Conservation (phyloP, 2,797 vertebrate species). For the Sylvilagus floridanus region DNA sequence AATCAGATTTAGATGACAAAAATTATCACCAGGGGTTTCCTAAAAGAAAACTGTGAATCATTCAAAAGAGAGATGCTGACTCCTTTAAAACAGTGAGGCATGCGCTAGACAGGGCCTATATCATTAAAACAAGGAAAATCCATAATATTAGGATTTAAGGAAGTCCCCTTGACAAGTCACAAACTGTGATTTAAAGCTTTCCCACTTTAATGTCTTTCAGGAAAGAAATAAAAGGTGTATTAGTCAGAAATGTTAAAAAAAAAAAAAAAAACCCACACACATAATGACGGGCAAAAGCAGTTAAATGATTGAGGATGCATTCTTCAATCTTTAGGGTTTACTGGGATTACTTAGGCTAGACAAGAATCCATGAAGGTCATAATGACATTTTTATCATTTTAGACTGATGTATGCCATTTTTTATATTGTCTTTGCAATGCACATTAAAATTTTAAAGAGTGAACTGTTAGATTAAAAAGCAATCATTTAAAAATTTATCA, state of each 20-base stretch:
- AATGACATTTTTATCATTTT: conserved; percentile 86
- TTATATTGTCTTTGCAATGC: conserved; percentile 81
- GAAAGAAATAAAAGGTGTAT: conserved; percentile 76
- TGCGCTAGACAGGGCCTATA: conserved; percentile 48
- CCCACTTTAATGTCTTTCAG: conserved; percentile 65
- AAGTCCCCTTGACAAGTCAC: conserved; percentile 76
- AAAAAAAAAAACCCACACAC: conserved; percentile 54
- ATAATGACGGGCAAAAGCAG: conserved; percentile 81
- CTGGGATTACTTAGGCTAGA: conserved; percentile 83
- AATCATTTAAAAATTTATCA: conserved; percentile 76
- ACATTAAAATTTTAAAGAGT: conserved; percentile 79
- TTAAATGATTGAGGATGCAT: conserved; percentile 85
- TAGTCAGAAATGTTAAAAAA: conserved; percentile 78
- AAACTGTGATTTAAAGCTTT: conserved; percentile 74
- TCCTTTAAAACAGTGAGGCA: conserved; percentile 73
- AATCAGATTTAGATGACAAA: conserved; percentile 68
- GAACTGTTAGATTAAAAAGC: conserved; percentile 76
- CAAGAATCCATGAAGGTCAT: conserved; percentile 87
- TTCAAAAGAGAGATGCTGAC: conserved; percentile 79
- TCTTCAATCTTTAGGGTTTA: conserved; percentile 86
- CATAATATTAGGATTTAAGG: conserved; percentile 72
- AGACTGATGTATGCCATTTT: conserved; percentile 83
- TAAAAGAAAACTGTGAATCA: conserved; percentile 71
- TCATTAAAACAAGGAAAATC: conserved; percentile 84
- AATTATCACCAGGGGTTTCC: conserved; percentile 63